These are phyloP conservation scores for Telmatherina bonti DNA, from an alignment of 2,797 vertebrate species.

Conservation along the genomic window DNA sequence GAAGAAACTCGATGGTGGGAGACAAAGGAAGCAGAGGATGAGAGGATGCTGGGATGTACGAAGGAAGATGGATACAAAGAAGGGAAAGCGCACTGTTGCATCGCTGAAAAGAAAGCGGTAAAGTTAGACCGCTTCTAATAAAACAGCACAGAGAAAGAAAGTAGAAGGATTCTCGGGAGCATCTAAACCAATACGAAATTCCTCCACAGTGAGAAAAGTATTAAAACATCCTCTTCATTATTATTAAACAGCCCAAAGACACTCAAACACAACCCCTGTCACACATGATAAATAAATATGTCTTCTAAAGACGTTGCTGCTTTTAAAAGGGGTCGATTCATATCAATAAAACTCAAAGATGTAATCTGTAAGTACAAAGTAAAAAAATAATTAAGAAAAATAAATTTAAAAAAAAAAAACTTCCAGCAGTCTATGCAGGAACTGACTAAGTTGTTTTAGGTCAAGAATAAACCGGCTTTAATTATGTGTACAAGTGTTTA, in stretches of 20 bases:
- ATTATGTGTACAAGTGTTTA: too few relatives aligned
- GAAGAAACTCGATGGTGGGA: slow-evolving; percentile 12
- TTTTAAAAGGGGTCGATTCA: background rate
- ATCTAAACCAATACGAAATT: background rate
- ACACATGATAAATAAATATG: background rate
- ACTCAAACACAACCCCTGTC: slow-evolving; percentile 35
- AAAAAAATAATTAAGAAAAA: too few relatives aligned
- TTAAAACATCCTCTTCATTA: background rate
- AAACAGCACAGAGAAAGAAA: background rate
- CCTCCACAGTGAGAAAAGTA: background rate
- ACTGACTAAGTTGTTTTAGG: too few relatives aligned
- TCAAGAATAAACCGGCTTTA: too few relatives aligned
- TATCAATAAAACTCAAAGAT: background rate
- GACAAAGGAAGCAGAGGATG: background rate
- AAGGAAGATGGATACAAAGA: slow-evolving; percentile 26
- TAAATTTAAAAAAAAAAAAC: background rate
- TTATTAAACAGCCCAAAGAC: background rate
- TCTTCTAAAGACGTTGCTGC: background rate
- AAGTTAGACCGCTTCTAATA: background rate
- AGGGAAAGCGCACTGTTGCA: background rate
- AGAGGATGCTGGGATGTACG: slow-evolving; percentile 21
- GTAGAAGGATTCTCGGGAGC: background rate
- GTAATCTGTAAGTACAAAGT: too few relatives aligned
- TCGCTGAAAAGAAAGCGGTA: slow-evolving; percentile 11
- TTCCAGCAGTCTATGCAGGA: too few relatives aligned